Conservation (phyloP, 2,113 vertebrate genomes). For the Spermophilus dauricus region DNA sequence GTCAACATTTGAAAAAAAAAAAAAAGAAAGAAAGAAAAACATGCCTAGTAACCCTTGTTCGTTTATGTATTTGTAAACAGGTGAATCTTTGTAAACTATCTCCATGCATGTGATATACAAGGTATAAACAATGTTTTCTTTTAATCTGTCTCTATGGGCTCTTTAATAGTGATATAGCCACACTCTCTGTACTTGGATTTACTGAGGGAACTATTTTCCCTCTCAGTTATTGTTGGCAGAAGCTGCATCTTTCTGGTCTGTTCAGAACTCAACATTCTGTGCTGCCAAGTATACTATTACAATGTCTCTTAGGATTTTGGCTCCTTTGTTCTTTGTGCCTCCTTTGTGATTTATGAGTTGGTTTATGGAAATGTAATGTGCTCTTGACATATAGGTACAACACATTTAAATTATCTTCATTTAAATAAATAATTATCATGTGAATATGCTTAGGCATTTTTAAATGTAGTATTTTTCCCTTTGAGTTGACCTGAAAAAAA, state of each 20-base stretch:
- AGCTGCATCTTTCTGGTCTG: conserved; percentile 35
- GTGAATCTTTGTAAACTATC: conserved; percentile 18
- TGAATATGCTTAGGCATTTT: conserved; percentile 43
- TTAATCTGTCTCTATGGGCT: not conserved
- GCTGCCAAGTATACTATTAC: conserved; percentile 47
- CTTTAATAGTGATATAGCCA: not conserved
- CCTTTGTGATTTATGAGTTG: conserved; percentile 58
- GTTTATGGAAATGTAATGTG: conserved; percentile 23
- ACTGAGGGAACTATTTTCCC: conserved; percentile 38
- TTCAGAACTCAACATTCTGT: conserved; percentile 33
- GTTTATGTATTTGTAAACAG: conserved; percentile 1
- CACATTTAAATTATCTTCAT: conserved; percentile 21
- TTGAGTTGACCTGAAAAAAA: conserved; percentile 50
- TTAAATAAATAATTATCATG: conserved; percentile 56
- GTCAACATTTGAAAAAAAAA: conserved; percentile 37
- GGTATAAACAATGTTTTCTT: not conserved
- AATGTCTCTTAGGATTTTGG: conserved; percentile 48
- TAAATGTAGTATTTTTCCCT: conserved; percentile 5
- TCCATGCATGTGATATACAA: not conserved
- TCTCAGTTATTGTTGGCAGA: conserved; percentile 68
- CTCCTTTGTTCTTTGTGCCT: conserved; percentile 58
- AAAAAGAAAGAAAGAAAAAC: not conserved
- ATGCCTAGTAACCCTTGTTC: not conserved
- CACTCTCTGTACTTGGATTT: conserved; percentile 40
- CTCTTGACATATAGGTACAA: not conserved